Conservation (phyloP, 2,797 vertebrate species). For the Macropus fuliginosus region DNA sequence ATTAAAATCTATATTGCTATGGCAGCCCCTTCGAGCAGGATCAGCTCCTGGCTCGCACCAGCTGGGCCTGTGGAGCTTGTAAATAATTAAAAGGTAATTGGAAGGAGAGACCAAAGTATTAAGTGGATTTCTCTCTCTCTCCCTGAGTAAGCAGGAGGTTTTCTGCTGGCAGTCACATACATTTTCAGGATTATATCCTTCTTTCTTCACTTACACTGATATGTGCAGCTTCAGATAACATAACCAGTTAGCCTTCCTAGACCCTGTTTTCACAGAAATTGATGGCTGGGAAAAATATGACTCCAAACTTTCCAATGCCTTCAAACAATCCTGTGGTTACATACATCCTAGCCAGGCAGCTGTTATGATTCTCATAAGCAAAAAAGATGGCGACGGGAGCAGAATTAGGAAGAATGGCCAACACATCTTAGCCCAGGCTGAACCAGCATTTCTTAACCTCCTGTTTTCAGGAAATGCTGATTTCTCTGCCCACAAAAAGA, state of each 20-base stretch:
- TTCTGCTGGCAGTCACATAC: slow-evolving; percentile 73
- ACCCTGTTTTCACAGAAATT: slow-evolving; percentile 32
- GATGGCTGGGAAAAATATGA: slow-evolving; percentile 22
- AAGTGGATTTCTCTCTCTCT: slow-evolving; percentile 80
- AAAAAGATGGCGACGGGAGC: not conserved
- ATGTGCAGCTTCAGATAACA: slow-evolving; percentile 60
- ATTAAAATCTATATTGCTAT: slow-evolving; percentile 78
- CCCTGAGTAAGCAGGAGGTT: slow-evolving; percentile 68
- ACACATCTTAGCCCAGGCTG: not conserved
- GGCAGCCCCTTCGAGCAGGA: slow-evolving; percentile 78
- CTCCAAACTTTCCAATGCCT: not conserved
- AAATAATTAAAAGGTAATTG: slow-evolving; percentile 84
- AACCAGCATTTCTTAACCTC: not conserved
- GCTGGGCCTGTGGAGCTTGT: slow-evolving; percentile 69
- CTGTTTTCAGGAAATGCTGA: not conserved
- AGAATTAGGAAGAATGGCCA: not conserved
- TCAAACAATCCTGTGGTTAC: not conserved
- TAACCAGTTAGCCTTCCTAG: slow-evolving; percentile 55
- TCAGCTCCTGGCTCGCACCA: slow-evolving; percentile 71
- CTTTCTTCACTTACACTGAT: slow-evolving; percentile 35
- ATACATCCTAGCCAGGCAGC: not conserved
- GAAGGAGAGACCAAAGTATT: slow-evolving; percentile 77
- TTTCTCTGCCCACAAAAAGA: slow-evolving; percentile 17
- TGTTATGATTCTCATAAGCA: not conserved
- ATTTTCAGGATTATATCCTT: slow-evolving; percentile 64